Conservation (phyloP, 2,113 vertebrate species). For the Seriola quinqueradiata region DNA sequence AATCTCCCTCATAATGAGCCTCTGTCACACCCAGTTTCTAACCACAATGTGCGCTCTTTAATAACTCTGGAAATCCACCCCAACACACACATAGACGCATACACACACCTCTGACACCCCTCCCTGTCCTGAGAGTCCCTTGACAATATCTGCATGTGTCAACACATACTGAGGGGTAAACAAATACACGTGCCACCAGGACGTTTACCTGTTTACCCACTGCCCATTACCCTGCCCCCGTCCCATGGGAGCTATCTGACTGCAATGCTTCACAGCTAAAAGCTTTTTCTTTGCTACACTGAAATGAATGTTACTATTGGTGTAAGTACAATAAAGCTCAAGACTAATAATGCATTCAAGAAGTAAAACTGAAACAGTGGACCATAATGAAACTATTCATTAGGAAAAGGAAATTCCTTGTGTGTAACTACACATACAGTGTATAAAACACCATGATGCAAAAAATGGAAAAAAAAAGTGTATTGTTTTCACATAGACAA, state of each 20-base stretch:
- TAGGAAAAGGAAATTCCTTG: too few species aligned
- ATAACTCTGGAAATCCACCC: background rate
- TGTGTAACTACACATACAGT: background rate
- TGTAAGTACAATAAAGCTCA: background rate
- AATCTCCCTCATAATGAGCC: constrained; percentile 31
- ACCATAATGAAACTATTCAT: background rate
- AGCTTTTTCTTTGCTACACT: background rate
- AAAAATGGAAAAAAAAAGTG: background rate
- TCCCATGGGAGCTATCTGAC: background rate
- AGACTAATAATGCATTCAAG: background rate
- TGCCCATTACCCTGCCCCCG: background rate
- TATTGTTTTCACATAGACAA: constrained; percentile 7
- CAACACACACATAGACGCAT: constrained; percentile 41
- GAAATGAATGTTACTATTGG: background rate
- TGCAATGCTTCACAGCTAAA: background rate
- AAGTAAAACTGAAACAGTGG: background rate
- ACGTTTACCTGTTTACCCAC: constrained; percentile 35
- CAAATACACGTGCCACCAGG: constrained; percentile 37
- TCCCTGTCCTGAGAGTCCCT: constrained; percentile 35
- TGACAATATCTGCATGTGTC: constrained; percentile 28
- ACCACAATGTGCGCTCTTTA: constrained; percentile 46
- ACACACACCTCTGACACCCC: constrained; percentile 24
- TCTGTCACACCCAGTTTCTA: constrained; percentile 42
- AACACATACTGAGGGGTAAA: constrained; percentile 53
- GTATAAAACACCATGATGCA: background rate